phyloP scores from a whole-genome alignment of 1,140 invertebrate species.

The Trypoxylus dichotomus region DNA sequence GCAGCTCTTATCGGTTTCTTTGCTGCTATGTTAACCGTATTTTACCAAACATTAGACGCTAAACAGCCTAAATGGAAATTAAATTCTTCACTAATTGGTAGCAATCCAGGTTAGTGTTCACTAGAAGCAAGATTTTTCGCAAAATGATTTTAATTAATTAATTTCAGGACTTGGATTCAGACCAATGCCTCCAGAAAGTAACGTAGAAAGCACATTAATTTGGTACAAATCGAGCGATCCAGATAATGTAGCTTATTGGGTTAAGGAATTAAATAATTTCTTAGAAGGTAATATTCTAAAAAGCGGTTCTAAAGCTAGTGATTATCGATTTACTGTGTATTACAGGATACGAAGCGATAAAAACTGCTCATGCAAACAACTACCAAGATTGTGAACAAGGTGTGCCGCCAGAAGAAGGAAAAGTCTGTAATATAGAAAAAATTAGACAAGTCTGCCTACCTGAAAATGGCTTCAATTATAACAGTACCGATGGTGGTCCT shows the following conservation, averaged over 20 bases:
- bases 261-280: slow-evolving; percentile 70
- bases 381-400: slow-evolving; percentile 66
- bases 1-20: slow-evolving; percentile 86
- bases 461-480: slow-evolving; percentile 70
- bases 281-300: slow-evolving; percentile 63
- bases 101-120: slow-evolving; percentile 77
- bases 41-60: slow-evolving; percentile 88
- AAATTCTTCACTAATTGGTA: slow-evolving; percentile 82
- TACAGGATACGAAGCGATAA: slow-evolving; percentile 67
- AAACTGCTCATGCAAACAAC: slow-evolving; percentile 66
- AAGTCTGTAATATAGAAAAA: slow-evolving; percentile 72
- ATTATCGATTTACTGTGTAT: slow-evolving; percentile 30
- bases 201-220: slow-evolving; percentile 90
- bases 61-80: slow-evolving; percentile 85
- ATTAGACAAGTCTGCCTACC: slow-evolving; percentile 68
- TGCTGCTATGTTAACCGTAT: slow-evolving; percentile 85
- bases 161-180: slow-evolving; percentile 86
- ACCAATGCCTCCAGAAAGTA: slow-evolving; percentile 78
- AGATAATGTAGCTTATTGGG: slow-evolving; percentile 78
- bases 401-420: slow-evolving; percentile 57
- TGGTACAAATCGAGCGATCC: slow-evolving; percentile 82
- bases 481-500: slow-evolving; percentile 60
- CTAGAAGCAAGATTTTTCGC: neutral
- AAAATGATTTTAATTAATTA: slow-evolving; percentile 25
- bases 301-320: too few relatives aligned